phyloP scores from a whole-genome alignment of 92 coral and sea anemone genomes.

The Zoanthus sansibaricus region DNA sequence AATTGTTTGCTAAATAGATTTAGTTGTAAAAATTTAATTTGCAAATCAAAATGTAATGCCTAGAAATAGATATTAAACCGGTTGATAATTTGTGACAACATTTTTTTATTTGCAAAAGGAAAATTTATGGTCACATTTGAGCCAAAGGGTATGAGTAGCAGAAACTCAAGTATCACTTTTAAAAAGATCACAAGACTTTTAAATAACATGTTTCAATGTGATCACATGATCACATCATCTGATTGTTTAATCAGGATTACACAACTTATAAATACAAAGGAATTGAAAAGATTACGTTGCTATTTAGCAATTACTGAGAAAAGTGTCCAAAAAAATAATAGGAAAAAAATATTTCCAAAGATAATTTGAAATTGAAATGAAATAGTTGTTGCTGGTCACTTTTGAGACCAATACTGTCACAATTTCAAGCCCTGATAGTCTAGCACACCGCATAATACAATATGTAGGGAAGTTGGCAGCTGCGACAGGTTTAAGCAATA shows the following conservation, averaged over 20 bases:
- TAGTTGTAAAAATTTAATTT: not conserved
- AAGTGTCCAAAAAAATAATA: too few species aligned
- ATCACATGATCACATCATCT: not conserved
- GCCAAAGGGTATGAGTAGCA: slow-evolving; percentile 2
- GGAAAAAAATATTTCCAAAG: too few species aligned
- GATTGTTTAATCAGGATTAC: slow-evolving; percentile 11
- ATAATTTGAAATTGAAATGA: not conserved
- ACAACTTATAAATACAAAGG: slow-evolving; percentile 2
- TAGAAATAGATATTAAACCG: slow-evolving; percentile 15
- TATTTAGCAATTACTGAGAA: not conserved
- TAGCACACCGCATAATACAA: slow-evolving; percentile 4
- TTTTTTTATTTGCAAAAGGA: slow-evolving; percentile 5
- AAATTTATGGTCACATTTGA: slow-evolving; percentile 10
- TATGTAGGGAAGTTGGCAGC: not conserved
- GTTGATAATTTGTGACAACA: slow-evolving; percentile 9
- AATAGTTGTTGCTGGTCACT: slow-evolving; percentile 13
- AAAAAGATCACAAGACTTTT: slow-evolving; percentile 7
- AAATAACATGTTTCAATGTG: slow-evolving; percentile 6
- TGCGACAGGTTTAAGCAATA: too few species aligned
- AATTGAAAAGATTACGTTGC: slow-evolving; percentile 8
- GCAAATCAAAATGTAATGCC: not conserved
- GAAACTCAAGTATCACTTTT: slow-evolving; percentile 5
- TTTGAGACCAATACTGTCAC: slow-evolving; percentile 10
- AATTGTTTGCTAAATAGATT: not conserved
- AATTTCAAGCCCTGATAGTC: slow-evolving; percentile 12